These are phyloP conservation scores for Lasioglossum pauxillum DNA, from an alignment of 2,888 invertebrate genomes.

Conservation along the genomic window DNA sequence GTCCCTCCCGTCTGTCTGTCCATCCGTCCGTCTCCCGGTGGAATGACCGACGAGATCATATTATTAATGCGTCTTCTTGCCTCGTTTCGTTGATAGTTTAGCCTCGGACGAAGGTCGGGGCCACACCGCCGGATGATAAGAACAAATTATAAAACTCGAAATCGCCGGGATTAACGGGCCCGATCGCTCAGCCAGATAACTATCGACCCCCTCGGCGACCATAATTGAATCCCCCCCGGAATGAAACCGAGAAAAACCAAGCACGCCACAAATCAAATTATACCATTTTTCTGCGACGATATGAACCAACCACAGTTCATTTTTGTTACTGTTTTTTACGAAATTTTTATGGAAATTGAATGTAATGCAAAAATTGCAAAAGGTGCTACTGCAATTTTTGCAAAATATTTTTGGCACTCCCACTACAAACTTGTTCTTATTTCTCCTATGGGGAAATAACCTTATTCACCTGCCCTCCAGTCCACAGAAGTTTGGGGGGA, in stretches of 20 bases:
- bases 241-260: neutral
- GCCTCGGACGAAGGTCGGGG: conserved; percentile 35
- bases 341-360: too few relatives aligned
- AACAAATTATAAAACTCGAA: conserved; percentile 69
- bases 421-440: too few relatives aligned
- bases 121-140: conserved; percentile 38
- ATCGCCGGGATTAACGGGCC: conserved; percentile 58
- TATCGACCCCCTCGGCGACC: conserved; percentile 27
- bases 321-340: too few relatives aligned
- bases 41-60: conserved; percentile 78
- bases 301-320: too few relatives aligned
- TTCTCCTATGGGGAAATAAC: too few relatives aligned
- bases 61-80: conserved; percentile 81
- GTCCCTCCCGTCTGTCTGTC: conserved; percentile 72
- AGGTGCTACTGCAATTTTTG: too few relatives aligned
- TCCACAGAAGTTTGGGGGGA: too few relatives aligned
- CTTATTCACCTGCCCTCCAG: too few relatives aligned
- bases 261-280: neutral
- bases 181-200: conserved; percentile 39
- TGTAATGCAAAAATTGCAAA: too few relatives aligned
- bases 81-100: conserved; percentile 78
- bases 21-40: conserved; percentile 60
- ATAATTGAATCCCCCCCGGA: conserved; percentile 41
- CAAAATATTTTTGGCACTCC: too few relatives aligned
- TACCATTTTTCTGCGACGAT: neutral